phyloP scores from a whole-genome alignment of 2,888 invertebrate species.

The Drosophila buzzatii region DNA sequence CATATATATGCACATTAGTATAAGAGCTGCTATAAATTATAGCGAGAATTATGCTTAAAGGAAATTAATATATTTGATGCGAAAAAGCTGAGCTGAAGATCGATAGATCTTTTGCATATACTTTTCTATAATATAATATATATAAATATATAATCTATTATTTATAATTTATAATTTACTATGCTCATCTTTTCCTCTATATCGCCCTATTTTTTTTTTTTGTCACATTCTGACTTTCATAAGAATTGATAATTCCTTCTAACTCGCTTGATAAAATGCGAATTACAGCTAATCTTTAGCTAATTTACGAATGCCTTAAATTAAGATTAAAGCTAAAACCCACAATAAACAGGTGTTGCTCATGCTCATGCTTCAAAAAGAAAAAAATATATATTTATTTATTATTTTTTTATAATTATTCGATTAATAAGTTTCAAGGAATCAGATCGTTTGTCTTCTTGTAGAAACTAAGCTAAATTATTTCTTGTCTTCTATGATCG shows the following conservation, averaged over 20 bases:
- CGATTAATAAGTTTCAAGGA: background rate
- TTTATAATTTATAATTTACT: too few relatives aligned
- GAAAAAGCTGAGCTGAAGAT: too few relatives aligned
- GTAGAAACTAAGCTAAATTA: background rate
- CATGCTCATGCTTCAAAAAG: background rate
- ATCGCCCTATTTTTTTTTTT: too few relatives aligned
- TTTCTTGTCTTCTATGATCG: background rate
- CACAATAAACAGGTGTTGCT: background rate
- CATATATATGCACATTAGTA: constrained; percentile 16
- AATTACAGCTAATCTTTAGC: constrained; percentile 10
- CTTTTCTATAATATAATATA: too few relatives aligned
- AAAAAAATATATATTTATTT: background rate
- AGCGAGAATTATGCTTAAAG: constrained; percentile 7
- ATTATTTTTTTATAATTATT: background rate
- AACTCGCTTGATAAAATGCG: background rate
- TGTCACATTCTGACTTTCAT: too few relatives aligned
- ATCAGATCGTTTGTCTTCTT: background rate
- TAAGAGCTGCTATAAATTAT: constrained; percentile 3
- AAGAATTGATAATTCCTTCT: background rate
- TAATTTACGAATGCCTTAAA: constrained; percentile 3
- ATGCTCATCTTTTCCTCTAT: too few relatives aligned
- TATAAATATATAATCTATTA: too few relatives aligned
- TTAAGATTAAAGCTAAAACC: constrained; percentile 2
- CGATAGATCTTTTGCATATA: too few relatives aligned
- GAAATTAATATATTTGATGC: background rate